Evolutionary conservation across 2,888 invertebrate species (phyloP).

Genomic region (Caenorhabditis virilis): DNA sequence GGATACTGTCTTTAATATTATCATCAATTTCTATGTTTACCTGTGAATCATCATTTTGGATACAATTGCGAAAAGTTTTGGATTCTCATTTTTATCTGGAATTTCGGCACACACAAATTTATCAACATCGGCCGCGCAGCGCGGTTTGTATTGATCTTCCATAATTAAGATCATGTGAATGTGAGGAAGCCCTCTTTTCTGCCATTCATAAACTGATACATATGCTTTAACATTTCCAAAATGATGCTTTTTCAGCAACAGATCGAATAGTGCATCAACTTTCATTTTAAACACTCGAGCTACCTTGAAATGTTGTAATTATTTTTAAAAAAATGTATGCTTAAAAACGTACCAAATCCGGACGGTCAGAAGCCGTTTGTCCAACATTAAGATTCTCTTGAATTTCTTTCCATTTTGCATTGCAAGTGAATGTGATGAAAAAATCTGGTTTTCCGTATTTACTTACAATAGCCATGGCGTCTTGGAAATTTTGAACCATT

Average conservation of each 20-base stretch:
- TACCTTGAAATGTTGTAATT: too few relatives aligned
- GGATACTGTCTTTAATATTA: too few relatives aligned
- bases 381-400: constrained; percentile 28
- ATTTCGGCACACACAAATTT: constrained; percentile 42
- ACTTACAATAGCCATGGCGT: too few relatives aligned
- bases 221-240: constrained; percentile 50
- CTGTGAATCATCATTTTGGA: constrained; percentile 55
- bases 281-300: constrained; percentile 60
- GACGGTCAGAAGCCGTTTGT: constrained; percentile 47
- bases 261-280: constrained; percentile 40
- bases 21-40: too few relatives aligned
- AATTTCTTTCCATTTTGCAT: constrained; percentile 66
- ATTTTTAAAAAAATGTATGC: too few relatives aligned
- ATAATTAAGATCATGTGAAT: constrained; percentile 54
- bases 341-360: too few relatives aligned
- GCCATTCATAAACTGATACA: constrained; percentile 61
- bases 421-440: too few relatives aligned
- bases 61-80: constrained; percentile 40
- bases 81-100: constrained; percentile 41
- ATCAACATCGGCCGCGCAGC: constrained; percentile 17
- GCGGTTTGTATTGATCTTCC: constrained; percentile 58
- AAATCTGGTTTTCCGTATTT: too few relatives aligned
- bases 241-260: constrained; percentile 43
- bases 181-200: constrained; percentile 67
- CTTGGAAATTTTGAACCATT: too few relatives aligned